Evolutionary conservation across 2,888 invertebrate species (phyloP).

Genomic region (Thymelicus acteon): DNA sequence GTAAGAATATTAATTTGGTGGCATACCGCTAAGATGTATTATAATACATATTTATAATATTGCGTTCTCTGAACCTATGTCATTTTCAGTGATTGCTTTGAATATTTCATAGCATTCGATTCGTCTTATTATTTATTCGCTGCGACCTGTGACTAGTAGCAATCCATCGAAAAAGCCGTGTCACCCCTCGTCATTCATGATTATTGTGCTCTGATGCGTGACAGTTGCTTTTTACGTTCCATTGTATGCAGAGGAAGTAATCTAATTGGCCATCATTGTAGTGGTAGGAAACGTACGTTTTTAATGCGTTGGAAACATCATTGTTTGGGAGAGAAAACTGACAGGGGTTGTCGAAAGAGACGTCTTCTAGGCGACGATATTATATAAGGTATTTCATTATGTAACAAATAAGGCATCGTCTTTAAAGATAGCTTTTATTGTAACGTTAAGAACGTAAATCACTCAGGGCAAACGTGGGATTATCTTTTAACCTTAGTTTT

Average conservation of each 20-base stretch:
- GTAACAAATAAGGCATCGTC: not conserved
- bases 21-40: not conserved
- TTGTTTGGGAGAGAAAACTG: conserved; percentile 49
- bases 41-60: not conserved
- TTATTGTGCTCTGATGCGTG: conserved; percentile 48
- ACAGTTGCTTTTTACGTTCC: conserved; percentile 68
- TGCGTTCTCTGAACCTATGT: not conserved
- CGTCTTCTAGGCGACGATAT: not conserved
- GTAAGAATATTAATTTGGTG: not conserved
- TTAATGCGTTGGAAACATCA: conserved; percentile 63
- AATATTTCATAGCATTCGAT: not conserved
- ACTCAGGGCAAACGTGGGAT: conserved; percentile 5
- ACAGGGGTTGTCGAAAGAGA: conserved; percentile 11
- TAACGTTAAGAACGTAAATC: not conserved
- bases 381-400: not conserved
- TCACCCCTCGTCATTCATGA: conserved; percentile 46
- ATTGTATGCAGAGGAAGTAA: conserved; percentile 75
- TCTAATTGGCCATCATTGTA: conserved; percentile 71
- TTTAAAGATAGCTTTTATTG: too few species aligned
- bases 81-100: not conserved
- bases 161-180: conserved; percentile 48
- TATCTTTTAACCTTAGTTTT: conserved; percentile 34
- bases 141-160: not conserved
- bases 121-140: not conserved
- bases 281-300: conserved; percentile 68